Conservation (phyloP, 2,888 invertebrate species). For the Macaria liturata region DNA sequence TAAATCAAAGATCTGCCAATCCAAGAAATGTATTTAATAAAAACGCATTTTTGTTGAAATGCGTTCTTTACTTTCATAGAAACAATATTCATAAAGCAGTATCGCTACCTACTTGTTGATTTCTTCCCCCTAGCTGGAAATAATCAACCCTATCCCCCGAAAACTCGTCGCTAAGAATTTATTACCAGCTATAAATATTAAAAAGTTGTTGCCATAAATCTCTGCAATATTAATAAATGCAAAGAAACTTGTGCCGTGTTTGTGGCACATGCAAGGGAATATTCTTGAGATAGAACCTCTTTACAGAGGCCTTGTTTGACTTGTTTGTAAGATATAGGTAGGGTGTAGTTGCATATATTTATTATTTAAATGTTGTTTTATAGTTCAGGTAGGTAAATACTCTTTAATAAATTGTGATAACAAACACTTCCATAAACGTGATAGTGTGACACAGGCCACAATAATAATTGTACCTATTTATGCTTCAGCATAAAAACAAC, state of each 20-base stretch:
- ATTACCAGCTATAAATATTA: slow-evolving; percentile 80
- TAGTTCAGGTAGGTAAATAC: too few species aligned
- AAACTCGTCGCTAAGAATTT: slow-evolving; percentile 74
- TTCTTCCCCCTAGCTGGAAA: slow-evolving; percentile 62
- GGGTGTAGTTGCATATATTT: too few species aligned
- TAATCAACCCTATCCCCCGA: slow-evolving; percentile 73
- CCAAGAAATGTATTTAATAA: too few species aligned
- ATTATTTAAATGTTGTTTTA: too few species aligned
- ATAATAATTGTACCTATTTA: too few species aligned
- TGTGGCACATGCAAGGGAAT: slow-evolving; percentile 57
- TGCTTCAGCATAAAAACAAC: too few species aligned
- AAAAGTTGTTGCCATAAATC: slow-evolving; percentile 79
- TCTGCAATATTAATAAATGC: slow-evolving; percentile 74
- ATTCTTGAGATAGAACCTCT: slow-evolving; percentile 28
- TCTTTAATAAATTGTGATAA: too few species aligned
- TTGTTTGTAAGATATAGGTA: too few species aligned
- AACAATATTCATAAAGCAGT: slow-evolving; percentile 33
- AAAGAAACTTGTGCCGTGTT: slow-evolving; percentile 49
- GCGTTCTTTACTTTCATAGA: background rate
- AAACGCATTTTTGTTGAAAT: too few species aligned
- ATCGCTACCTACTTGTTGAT: slow-evolving; percentile 67
- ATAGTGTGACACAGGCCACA: too few species aligned
- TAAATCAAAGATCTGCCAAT: too few species aligned
- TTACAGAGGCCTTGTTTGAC: slow-evolving; percentile 4
- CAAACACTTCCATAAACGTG: too few species aligned